Percentiles rank a stretch among this genome's conserved stretches.
Conservation (phyloP, 2,113 vertebrate species). For the Arizona elegans region DNA sequence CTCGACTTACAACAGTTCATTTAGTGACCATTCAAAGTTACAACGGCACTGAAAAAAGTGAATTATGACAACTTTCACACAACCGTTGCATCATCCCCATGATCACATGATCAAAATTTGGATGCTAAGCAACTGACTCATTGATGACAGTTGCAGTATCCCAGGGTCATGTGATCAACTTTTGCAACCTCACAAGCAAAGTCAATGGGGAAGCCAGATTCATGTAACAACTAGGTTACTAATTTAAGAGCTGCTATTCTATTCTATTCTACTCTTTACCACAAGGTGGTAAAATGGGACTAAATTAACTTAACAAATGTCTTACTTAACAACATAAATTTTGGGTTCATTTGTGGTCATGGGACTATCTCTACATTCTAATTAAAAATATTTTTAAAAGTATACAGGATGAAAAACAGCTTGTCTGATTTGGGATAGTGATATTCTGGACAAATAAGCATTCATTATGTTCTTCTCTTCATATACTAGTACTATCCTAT, state of each 20-base stretch:
- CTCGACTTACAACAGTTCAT: background rate
- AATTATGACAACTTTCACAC: background rate
- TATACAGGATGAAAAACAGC: background rate
- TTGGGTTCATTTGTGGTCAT: background rate
- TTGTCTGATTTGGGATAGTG: background rate
- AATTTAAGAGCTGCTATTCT: background rate
- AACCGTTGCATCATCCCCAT: background rate
- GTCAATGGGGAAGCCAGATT: background rate
- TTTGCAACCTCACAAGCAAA: background rate
- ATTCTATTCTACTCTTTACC: no score
- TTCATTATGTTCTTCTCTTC: background rate
- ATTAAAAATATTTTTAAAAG: background rate
- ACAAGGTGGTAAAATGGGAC: background rate
- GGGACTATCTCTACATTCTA: background rate
- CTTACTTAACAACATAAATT: background rate
- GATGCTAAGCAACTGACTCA: background rate
- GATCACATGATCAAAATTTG: background rate
- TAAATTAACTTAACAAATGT: background rate
- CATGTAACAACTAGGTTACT: background rate
- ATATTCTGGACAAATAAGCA: background rate
- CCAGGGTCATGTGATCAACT: background rate
- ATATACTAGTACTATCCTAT: no score
- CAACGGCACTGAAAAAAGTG: background rate
- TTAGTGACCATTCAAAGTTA: background rate
- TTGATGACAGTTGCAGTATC: background rate